Base-by-base conservation (phyloP, 2,888 invertebrate genomes). In the Macrophya alboannulata region DNA sequence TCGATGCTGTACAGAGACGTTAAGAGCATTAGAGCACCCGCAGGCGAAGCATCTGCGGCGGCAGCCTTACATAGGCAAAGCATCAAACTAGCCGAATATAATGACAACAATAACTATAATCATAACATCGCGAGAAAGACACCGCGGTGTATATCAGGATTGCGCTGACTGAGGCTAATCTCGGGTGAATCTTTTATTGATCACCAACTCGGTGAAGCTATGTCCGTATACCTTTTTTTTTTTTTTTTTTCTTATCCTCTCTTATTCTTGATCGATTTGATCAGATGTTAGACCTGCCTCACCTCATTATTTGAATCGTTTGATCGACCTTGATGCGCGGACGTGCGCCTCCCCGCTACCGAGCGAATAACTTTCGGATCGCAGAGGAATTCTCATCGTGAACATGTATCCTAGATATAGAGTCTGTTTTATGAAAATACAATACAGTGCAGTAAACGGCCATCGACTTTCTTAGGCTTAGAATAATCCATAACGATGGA, bases 1-100 rank as follows among this genome's bases (percentile, higher is more conserved):
- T 79, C 88, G 90, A 90, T 90, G 88, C 37, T 59, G 62, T 62
- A 81, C 79, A 59, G 79, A 88, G 90, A 89, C 89, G 81, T 71
- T 81, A 51, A 45, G 85, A 85, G 68, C 85, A 81, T 81, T 85
- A 71, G 85, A 68, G 85, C 71, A 76, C 59, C 84, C 84, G 84
- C 84, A 45, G 84, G 74, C 84, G 84, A 74, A 59, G 51, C 84
- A 76, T 76, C 74, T 43, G 84, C 59, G 76, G 72, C 84, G 84
- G 84, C 74, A 55, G 59, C 76, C 84, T 74, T 84, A 72, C 84
- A 76, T 76, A 76, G 74, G 84, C 84, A 72, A 84, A 59, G 84
- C 68, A 83, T 83, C 68, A 83, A 83, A 83, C 83, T 83, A 31
- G 83, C 48, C 83, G 83, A 83, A 83, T 83, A 83, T 83, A 83